Base-by-base conservation (phyloP, 2,797 vertebrate genomes). In the Acridotheres tristis region DNA sequence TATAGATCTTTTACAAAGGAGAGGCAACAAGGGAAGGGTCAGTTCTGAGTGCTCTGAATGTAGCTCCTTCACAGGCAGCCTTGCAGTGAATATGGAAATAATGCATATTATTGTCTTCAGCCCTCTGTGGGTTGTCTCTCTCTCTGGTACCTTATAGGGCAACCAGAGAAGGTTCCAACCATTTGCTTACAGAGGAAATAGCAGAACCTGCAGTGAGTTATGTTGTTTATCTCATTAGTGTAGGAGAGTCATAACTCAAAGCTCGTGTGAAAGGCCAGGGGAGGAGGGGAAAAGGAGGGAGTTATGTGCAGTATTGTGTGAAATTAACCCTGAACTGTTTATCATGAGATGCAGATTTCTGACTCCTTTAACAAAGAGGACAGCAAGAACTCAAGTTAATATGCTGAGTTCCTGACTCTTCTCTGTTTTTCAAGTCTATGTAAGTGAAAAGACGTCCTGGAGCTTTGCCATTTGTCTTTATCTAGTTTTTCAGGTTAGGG, bases 161-260 rank as follows among this genome's bases (percentile, higher is more conserved):
- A 97, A 94, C 91, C 67, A 71, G 79, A 79, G 85, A 96, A 93
- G 62, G 89, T 90, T 95, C 96, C 92, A 88, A 90, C 79, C 84
- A 90, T 96, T 95, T 96, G 95, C 97, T 97, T 97, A 96, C 16
- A 96, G 89, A 97, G 85, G 74, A 97, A 97, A 94, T 90, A 96
- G 90, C 95, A 93, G 93, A 96, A 96, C 91, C 96, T 95, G 79
- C 10, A 74, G 85, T 98, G 97, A 98, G 92, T 97, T 97, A 96
- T 94, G 96, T 96, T 98, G 98, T 98, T 98, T 98, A 98, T 98
- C 97, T 98, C 98, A 97, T 98, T 98, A 98, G 97, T 96, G 95
- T 94, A 97, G 97, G 93, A 96, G 91, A 97, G 94, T 81, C 94
- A 97, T 97, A 97, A 98, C 94, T 97, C 97, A 98, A 89, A 96